Conservation (phyloP, 2,888 invertebrate species). For the Erpobdella octoculata region DNA sequence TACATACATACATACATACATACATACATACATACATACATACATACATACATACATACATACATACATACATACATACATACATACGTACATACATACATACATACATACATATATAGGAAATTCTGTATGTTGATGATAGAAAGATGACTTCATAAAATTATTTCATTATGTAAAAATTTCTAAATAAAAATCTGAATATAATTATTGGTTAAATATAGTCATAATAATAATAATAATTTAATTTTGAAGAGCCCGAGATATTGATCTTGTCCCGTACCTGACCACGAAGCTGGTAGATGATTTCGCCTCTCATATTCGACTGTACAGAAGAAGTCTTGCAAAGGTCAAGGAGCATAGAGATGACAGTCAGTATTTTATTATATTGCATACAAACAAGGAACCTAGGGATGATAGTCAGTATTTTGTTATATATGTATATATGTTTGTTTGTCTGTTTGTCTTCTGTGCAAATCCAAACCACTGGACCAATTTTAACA, state of each 20-base stretch:
- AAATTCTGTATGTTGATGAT: too few relatives aligned
- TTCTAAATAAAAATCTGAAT: background rate
- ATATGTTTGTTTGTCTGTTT: too few relatives aligned
- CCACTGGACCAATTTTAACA: too few relatives aligned
- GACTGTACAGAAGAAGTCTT: constrained; percentile 71
- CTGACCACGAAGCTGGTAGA: constrained; percentile 75
- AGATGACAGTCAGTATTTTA: constrained; percentile 49
- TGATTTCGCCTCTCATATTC: constrained; percentile 78
- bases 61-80: background rate
- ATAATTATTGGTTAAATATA: background rate
- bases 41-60: background rate
- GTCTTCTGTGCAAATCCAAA: too few relatives aligned
- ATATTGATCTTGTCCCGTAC: constrained; percentile 81
- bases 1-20: constrained; percentile 3
- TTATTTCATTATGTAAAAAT: background rate
- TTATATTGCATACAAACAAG: too few relatives aligned
- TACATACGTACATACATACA: background rate
- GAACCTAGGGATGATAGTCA: too few relatives aligned
- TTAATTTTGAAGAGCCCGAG: constrained; percentile 63
- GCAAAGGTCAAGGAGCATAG: constrained; percentile 53
- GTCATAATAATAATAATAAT: background rate
- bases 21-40: constrained; percentile 1
- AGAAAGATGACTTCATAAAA: background rate
- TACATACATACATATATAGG: too few relatives aligned
- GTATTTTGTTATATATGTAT: too few relatives aligned